Base-by-base conservation (phyloP, 92 coral and sea anemone species). In the Epizoanthus rinbou region DNA sequence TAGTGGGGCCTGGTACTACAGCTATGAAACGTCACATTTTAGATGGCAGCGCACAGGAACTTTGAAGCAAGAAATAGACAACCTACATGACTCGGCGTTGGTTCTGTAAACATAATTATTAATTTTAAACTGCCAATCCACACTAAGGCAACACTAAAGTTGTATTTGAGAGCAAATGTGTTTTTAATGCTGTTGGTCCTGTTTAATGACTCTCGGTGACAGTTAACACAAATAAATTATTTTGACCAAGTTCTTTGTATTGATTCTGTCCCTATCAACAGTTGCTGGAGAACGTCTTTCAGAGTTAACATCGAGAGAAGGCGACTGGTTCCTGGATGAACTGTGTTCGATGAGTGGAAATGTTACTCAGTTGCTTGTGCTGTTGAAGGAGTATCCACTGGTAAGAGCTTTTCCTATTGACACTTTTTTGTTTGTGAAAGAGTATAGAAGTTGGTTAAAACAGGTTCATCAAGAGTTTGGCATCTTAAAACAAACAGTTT, bases 311-410 rank as follows among this genome's bases (percentile, higher is more conserved):
- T 96, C 99, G 18, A 89, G 98, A 60, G 99, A 96, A 59, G 99
- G 99, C 14, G 99, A 96, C 82, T 96, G 99, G 99, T 96, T 93
- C 86, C 90, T 96, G 54, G 99, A 96, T 56, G 99, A 96, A 65
- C 93, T 96, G 6, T 93, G 95, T 33, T 96, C 99, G 18, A 93
- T 96, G 99, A 96, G 96, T 75, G 99, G 99, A 3, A 96, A 96
- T 81, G 99, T 93, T 33, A 93, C 89, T 79, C 99, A 96, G 82
- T 89, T 96, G 73, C 89, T 92, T 0, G 80, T 94, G 65, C 75
- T 93, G 21, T 83, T 93, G 23, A 90, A 86, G 70, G 95, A 89
- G 15, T 88, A 88, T 72, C 94, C 96, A 83, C 75, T 90, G 91
- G 99, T 96, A 80, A 82, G 97, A 28, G 43, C 8, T 60, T 0